Evolutionary conservation across 2,797 vertebrate species (phyloP), one percentile per base, ranked within the genome.

Genomic region (Catamblyrhynchus diadema): DNA sequence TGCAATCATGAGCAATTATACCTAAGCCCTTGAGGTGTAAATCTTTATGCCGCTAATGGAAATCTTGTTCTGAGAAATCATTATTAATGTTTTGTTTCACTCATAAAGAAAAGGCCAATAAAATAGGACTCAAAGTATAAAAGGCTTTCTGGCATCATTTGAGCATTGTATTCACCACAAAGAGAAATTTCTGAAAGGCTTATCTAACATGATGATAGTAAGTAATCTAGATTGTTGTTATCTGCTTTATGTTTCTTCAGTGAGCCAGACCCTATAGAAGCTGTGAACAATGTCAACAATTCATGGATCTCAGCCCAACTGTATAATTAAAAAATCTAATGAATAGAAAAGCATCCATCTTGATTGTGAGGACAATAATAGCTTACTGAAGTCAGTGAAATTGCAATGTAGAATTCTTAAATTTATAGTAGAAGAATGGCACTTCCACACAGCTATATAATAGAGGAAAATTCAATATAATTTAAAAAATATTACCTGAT

Each of bases 11-110:
- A 70, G 47, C 61, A 91, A 64, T 96, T 92, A 56, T 60, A 61
- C 42, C 62, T 56, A 92, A 64, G 27, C 27, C 74, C 56, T 51
- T 60, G 81, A 79, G 24, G 44, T 84, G 56, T 90, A 75, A 61
- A 56, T 86, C 45, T 89, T 94, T 87, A 70, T 86, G 71, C 14
- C 6, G 21, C 37, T 51, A 39, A 64, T 71, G 48, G 50, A 94
- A 92, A 86, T 59, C 51, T n/a, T 50, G 56, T 42, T 91, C 66
- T 65, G 66, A 79, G 62, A 79, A 92, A 81, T 70, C 47, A 27
- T 83, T 56, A 70, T 93, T 90, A 92, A 80, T 92, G 64, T 94
- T 94, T 96, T 85, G 9, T 82, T 94, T 93, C 41, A 71, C 41
- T 67, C 8, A 8, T n/a, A 17, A 81, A 91, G 82, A 92, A 84